Evolutionary conservation across 2,888 invertebrate species (phyloP).

Genomic region (Eudasyphora cyanicolor): DNA sequence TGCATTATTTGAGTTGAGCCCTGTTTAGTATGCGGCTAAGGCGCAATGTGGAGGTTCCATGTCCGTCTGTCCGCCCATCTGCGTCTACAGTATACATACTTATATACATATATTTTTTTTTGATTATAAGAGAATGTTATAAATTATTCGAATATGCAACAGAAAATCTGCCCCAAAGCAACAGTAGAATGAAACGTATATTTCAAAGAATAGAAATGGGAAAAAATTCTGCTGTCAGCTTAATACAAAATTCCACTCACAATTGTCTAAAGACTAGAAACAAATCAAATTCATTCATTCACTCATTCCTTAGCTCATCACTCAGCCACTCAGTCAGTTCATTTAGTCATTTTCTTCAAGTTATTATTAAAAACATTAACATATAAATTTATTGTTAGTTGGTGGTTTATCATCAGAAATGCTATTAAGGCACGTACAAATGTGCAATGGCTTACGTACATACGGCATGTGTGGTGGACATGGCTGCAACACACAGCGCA

Average conservation of each 20-base stretch:
- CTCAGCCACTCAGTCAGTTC: neutral
- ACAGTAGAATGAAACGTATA: neutral
- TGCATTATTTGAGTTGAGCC: conserved; percentile 50
- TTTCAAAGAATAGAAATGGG: neutral
- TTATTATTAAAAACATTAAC: conserved; percentile 20
- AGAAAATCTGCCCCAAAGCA: conserved; percentile 22
- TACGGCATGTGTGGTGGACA: neutral
- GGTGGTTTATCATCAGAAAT: neutral
- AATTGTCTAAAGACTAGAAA: neutral
- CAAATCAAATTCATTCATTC: conserved; percentile 3
- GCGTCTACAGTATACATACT: no score
- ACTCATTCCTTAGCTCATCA: neutral
- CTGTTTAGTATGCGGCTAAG: conserved; percentile 57
- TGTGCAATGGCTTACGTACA: neutral
- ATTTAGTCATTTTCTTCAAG: conserved; percentile 9
- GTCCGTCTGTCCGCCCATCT: neutral
- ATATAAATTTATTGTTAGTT: neutral
- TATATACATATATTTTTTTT: neutral
- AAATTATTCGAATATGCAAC: conserved; percentile 30
- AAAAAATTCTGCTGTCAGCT: conserved; percentile 3
- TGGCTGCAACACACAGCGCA: no score
- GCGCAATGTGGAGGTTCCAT: neutral
- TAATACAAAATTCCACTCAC: conserved; percentile 16
- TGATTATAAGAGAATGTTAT: neutral
- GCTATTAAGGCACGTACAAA: conserved; percentile 21